Conservation (phyloP, 2,113 vertebrate genomes). For the Forbesichthys agassizii region DNA sequence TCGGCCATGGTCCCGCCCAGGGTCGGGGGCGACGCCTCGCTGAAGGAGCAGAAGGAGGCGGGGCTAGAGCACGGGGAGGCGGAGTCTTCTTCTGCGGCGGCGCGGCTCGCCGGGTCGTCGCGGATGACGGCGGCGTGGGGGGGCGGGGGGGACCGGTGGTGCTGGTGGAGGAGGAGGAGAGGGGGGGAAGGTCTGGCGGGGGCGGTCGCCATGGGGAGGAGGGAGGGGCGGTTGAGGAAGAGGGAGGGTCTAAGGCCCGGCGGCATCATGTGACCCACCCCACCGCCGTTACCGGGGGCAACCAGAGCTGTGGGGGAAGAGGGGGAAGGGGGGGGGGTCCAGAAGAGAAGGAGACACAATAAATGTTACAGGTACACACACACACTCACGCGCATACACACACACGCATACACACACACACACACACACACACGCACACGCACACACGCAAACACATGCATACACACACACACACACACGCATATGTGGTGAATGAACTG, state of each 20-base stretch:
- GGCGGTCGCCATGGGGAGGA: constrained; percentile 82
- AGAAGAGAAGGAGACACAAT: neutral
- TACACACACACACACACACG: neutral
- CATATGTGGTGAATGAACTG: neutral
- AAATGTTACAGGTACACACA: neutral
- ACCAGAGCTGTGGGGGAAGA: constrained; percentile 77
- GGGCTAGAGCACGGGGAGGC: constrained; percentile 78
- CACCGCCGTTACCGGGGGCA: constrained; percentile 79
- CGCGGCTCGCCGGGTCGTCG: constrained; percentile 69
- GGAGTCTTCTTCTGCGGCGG: constrained; percentile 76
- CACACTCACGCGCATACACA: too few relatives aligned
- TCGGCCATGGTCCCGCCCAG: constrained; percentile 82
- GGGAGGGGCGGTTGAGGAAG: constrained; percentile 86
- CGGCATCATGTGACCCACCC: constrained; percentile 78
- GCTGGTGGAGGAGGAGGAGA: constrained; percentile 69
- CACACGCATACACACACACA: too few relatives aligned
- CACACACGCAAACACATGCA: neutral
- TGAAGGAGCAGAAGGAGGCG: constrained; percentile 80
- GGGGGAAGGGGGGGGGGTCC: neutral
- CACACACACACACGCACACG: neutral
- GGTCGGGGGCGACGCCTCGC: constrained; percentile 78
- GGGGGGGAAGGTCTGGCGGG: constrained; percentile 59
- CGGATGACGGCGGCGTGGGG: constrained; percentile 62
- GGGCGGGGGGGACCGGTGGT: constrained; percentile 53
- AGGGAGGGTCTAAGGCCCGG: constrained; percentile 79